phyloP scores from a whole-genome alignment of 2,797 vertebrate species.

The Gadopsis marmoratus region DNA sequence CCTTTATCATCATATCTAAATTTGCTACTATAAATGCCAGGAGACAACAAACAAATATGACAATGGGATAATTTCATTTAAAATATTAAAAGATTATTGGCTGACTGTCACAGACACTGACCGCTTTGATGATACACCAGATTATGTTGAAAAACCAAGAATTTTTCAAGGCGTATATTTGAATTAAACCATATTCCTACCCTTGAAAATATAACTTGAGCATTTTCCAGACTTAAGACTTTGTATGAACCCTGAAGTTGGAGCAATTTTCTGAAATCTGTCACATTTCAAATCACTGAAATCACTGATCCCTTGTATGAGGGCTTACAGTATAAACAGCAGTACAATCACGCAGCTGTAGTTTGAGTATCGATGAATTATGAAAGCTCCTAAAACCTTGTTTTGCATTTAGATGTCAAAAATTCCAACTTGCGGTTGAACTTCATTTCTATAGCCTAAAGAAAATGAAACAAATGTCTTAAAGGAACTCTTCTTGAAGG shows the following conservation, averaged over 20 bases:
- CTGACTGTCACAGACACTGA: too few relatives aligned
- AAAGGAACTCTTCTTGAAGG: not conserved
- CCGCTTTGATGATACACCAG: too few relatives aligned
- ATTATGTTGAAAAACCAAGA: too few relatives aligned
- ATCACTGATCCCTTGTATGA: not conserved
- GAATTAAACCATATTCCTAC: too few relatives aligned
- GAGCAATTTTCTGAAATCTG: not conserved
- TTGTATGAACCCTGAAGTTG: not conserved
- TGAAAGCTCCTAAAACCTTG: not conserved
- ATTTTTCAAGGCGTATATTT: too few relatives aligned
- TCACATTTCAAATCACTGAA: constrained; percentile 1
- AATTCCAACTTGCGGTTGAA: not conserved
- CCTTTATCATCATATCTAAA: too few relatives aligned
- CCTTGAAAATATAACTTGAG: too few relatives aligned
- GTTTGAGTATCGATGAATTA: not conserved
- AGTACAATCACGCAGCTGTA: not conserved
- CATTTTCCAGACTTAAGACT: too few relatives aligned
- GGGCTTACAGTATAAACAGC: not conserved
- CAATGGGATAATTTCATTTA: too few relatives aligned
- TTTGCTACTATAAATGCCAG: too few relatives aligned
- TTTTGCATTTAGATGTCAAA: not conserved
- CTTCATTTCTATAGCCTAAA: not conserved
- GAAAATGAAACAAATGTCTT: not conserved
- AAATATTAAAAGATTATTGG: too few relatives aligned
- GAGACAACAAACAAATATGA: too few relatives aligned